These are phyloP conservation scores for Atlantisia rogersi DNA, from an alignment of 2,113 vertebrate species.

Conservation along the genomic window DNA sequence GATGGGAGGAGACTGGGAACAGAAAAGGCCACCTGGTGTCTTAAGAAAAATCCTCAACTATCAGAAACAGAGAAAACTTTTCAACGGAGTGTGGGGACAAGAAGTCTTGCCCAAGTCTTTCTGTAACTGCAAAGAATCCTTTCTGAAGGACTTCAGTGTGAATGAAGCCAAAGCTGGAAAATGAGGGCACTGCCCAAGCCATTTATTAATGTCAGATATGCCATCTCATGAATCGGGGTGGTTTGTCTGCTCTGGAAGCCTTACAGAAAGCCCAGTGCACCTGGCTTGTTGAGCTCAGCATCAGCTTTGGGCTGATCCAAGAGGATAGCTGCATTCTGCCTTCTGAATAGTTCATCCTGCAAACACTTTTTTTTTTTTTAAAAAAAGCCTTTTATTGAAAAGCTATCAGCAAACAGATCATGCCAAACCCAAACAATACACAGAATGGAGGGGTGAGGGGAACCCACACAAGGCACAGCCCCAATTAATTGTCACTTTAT, in stretches of 20 bases:
- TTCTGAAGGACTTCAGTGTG: constrained; percentile 70
- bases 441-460: constrained; percentile 4
- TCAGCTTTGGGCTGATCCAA: constrained; percentile 30
- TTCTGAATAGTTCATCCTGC: constrained; percentile 39
- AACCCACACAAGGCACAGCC: constrained; percentile 54
- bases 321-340: constrained; percentile 9
- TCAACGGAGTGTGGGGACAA: background rate
- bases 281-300: constrained; percentile 60
- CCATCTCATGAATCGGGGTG: constrained; percentile 66
- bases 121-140: constrained; percentile 64
- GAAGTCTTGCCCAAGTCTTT: background rate
- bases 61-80: constrained; percentile 11
- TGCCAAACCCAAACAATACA: constrained; percentile 56
- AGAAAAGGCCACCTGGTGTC: background rate
- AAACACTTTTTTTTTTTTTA: constrained; percentile 44
- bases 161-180: constrained; percentile 72
- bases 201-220: constrained; percentile 79
- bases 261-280: constrained; percentile 68
- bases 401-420: constrained; percentile 35
- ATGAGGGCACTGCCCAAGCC: constrained; percentile 48
- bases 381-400: constrained; percentile 53
- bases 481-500: constrained; percentile 68
- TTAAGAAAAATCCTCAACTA: background rate
- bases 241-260: constrained; percentile 66
- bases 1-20: background rate